A percentile compares a stretch with the other conserved stretches of the same genome.
Conservation (phyloP, 2,888 invertebrate species). For the Drosophila paramelanica region DNA sequence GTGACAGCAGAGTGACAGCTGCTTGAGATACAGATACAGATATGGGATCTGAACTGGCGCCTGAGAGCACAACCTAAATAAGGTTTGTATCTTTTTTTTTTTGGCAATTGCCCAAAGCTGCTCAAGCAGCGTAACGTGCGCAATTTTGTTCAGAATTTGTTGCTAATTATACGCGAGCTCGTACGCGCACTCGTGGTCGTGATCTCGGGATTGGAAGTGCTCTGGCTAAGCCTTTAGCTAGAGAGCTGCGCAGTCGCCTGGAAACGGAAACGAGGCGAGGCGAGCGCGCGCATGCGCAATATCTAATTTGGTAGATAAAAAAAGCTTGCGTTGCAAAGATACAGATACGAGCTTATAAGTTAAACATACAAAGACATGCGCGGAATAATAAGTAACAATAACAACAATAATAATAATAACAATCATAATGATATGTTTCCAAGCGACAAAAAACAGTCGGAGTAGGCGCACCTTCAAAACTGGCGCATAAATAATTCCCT, state of each 20-base stretch:
- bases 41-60: conserved; percentile 32
- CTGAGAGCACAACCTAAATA: conserved; percentile 18
- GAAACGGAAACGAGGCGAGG: conserved; percentile 64
- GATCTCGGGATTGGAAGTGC: conserved; percentile 48
- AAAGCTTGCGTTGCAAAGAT: conserved; percentile 38
- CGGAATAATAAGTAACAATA: conserved; percentile 33
- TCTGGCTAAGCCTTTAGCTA: conserved; percentile 35
- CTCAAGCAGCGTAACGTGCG: conserved; percentile 50
- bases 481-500: conserved; percentile 66
- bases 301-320: conserved; percentile 71
- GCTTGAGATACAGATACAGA: conserved; percentile 14
- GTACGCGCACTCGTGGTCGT: background rate
- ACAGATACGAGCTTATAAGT: conserved; percentile 23
- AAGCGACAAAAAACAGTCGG: conserved; percentile 38
- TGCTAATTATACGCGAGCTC: conserved; percentile 45
- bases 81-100: conserved; percentile 3
- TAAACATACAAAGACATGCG: conserved; percentile 2
- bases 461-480: conserved; percentile 61
- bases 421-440: conserved; percentile 41
- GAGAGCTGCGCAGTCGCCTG: conserved; percentile 49
- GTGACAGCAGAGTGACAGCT: conserved; percentile 24
- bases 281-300: conserved; percentile 70
- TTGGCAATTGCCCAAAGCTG: conserved; percentile 30
- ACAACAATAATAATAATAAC: conserved; percentile 37
- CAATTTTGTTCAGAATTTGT: conserved; percentile 35